Base-by-base conservation (phyloP, 2,888 invertebrate genomes). In the Cephus runcator region DNA sequence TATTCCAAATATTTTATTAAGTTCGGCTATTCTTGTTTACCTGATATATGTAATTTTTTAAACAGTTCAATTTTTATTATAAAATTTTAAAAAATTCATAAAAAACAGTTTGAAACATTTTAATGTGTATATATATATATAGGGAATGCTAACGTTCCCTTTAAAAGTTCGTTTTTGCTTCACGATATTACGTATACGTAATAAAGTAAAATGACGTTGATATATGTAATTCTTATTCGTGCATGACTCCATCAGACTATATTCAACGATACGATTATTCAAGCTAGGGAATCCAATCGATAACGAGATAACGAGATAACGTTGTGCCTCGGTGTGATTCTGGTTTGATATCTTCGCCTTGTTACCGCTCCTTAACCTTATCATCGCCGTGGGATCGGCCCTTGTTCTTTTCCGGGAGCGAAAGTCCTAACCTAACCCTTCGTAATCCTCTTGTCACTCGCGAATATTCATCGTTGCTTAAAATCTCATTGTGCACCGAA, bases 321-420 rank as follows among this genome's bases (percentile, higher is more conserved):
- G 33, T 12, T 23, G 71, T 71, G 34, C 71, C 71, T 33, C 31
- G 71, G 31, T 23, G 56, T 71, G 71, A 71, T 71, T 71, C 71
- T 71, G 71, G 71, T 31, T 71, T 71, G 71, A 71, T 71, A 71
- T 71, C 71, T 71, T 71, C 31, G 71, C 71, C 71, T 15, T 31
- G 71, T 71, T 71, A 23, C 71, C 33, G 71, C 33, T 31, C 33
- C 71, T 34, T 34, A 34, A 33, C 12, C 71, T 71, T 71, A 71
- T 71, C 71, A 2, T 71, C 33, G 15, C 33, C 11, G 33, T 34
- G 34, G 15, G 31, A 71, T 71, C 33, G 33, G 71, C 71, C 71
- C 71, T 34, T 34, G 33, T 34, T 31, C 71, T 34, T 34, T 71
- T 23, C 31, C 71, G 23, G 9, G 2, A 56, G 56, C 9, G 56